Percentiles rank a stretch among this genome's conserved stretches.
phyloP scores from a whole-genome alignment of 2,888 invertebrate genomes.

The Rotaria magnacalcarata region DNA sequence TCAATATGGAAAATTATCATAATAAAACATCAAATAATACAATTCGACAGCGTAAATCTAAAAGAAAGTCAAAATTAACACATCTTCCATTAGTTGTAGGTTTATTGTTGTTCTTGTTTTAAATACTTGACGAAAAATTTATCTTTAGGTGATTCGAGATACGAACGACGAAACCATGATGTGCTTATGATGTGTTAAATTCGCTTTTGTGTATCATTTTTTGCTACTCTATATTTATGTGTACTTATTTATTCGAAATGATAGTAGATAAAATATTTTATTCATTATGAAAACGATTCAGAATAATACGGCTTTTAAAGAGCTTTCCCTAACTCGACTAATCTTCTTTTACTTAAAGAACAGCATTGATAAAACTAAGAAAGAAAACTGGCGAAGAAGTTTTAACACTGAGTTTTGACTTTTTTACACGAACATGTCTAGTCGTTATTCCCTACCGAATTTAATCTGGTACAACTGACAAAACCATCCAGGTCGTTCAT shows the following conservation, averaged over 20 bases:
- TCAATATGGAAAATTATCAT: not conserved
- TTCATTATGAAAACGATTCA: no score
- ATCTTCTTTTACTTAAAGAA: no score
- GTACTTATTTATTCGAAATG: not conserved
- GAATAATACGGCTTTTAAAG: no score
- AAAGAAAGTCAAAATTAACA: not conserved
- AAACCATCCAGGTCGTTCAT: no score
- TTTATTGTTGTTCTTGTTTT: not conserved
- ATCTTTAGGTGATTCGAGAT: not conserved
- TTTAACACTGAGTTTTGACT: no score
- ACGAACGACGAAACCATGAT: not conserved
- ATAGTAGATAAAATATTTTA: not conserved
- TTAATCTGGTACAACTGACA: no score
- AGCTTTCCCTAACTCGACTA: no score
- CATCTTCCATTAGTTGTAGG: not conserved
- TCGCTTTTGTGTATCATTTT: not conserved
- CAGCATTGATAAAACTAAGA: no score
- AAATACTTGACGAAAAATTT: not conserved
- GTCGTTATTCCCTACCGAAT: no score
- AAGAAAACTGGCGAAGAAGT: no score
- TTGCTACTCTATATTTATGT: not conserved
- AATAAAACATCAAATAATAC: not conserved
- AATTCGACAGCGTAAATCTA: not conserved
- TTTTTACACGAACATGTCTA: no score
- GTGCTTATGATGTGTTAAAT: not conserved